Base-by-base conservation (phyloP, 2,797 vertebrate genomes). In the Leuciscus waleckii region DNA sequence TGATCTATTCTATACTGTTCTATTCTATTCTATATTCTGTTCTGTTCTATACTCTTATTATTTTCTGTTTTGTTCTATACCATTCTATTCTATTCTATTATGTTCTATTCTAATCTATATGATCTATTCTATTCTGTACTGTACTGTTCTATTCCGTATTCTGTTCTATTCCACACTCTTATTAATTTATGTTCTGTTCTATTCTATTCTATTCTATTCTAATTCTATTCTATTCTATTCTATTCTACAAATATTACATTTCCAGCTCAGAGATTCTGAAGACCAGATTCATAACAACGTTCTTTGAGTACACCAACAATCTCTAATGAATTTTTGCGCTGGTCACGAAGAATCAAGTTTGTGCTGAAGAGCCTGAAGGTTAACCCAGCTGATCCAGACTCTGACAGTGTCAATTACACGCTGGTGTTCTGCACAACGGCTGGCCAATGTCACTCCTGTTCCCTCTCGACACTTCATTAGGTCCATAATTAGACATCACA, bases 331-430 rank as follows among this genome's bases (percentile, higher is more conserved):
- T 16, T 70, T 49, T 69, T n/a, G n/a, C 43, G 10, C 73, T 54
- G 19, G 76, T 79, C 43, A 5, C 49, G 65, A 39, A 58, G 51
- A 82, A 71, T 43, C n/a, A 41, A 8, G 58, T 63, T 43, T 74
- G 26, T 51, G 58, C 75, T 51, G 29, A 65, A 65, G 39, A 14
- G 43, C 21, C 11, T 63, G 29, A 41, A 19, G 37, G 35, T 51
- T 81, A 68, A 56, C 35, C 67, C 79, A 39, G 37, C 67, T 81
- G 41, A 75, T 75, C 32, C 26, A 23, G 39, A 83, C 6, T 54
- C 56, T 83, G 71, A 83, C 81, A 83, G 43, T 67, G 82, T 83
- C 71, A 76, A 54, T 76, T 67, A 67, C 32, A 79, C 39, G 51
- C 76, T 41, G 26, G 6, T 61, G 61, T 67, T 32, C 49, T 74